Conservation (phyloP, 1,140 invertebrate genomes). For the Ceratitis capitata region DNA sequence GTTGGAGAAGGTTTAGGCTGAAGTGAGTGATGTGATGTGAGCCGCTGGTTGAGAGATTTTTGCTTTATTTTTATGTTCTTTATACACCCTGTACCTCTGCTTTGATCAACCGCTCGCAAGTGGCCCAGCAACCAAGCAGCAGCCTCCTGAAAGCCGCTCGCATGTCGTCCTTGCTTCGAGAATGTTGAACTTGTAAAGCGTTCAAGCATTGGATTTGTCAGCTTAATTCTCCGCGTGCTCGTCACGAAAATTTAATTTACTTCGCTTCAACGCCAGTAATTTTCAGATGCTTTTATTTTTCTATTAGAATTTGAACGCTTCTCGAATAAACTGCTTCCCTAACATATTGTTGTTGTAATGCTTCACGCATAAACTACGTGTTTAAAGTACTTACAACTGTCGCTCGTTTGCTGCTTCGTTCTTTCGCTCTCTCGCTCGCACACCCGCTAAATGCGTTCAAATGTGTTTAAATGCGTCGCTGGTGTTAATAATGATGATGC, state of each 20-base stretch:
- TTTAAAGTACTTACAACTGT: neutral
- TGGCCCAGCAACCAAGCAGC: too few relatives aligned
- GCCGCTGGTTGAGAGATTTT: neutral
- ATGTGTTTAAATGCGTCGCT: slow-evolving; percentile 19
- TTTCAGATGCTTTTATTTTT: neutral
- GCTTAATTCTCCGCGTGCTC: neutral
- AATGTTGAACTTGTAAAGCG: neutral
- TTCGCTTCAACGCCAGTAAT: neutral
- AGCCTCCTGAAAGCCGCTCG: too few relatives aligned
- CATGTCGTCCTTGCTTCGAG: too few relatives aligned
- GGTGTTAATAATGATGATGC: slow-evolving; percentile 10
- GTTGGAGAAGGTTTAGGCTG: neutral
- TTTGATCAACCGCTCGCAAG: neutral
- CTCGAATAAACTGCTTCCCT: neutral
- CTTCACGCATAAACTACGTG: slow-evolving; percentile 1
- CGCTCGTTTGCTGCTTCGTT: too few relatives aligned
- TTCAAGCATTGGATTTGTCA: neutral
- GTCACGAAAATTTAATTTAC: neutral
- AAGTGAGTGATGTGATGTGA: neutral
- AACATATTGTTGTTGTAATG: neutral
- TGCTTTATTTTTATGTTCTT: neutral
- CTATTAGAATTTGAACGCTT: neutral
- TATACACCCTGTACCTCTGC: neutral
- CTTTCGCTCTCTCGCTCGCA: too few relatives aligned
- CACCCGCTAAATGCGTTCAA: neutral